phyloP scores from a whole-genome alignment of 2,113 vertebrate species.

The Hylia prasina region DNA sequence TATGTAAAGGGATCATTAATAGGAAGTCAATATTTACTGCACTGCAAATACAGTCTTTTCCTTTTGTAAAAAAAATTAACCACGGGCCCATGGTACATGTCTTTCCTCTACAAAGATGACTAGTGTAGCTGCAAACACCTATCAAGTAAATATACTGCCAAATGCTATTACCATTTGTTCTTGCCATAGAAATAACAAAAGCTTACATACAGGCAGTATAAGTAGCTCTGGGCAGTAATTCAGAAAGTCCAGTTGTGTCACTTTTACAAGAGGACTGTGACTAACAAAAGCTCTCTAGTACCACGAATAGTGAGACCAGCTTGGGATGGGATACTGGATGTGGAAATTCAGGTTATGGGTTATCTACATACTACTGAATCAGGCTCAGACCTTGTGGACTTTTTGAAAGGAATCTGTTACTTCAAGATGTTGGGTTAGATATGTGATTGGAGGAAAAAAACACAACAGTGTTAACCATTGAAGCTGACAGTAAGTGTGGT shows the following conservation, averaged over 20 bases:
- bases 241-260: background rate
- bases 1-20: background rate
- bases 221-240: conserved; percentile 39
- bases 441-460: background rate
- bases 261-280: background rate
- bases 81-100: background rate
- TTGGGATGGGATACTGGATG: background rate
- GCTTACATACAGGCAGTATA: background rate
- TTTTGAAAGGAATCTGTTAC: background rate
- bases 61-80: background rate
- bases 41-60: background rate
- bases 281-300: background rate
- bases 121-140: background rate
- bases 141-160: conserved; percentile 23
- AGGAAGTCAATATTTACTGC: background rate
- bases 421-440: background rate
- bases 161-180: background rate
- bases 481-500: background rate
- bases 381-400: background rate
- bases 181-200: conserved; percentile 32
- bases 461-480: background rate
- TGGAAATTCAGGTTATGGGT: background rate
- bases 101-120: background rate
- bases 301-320: background rate
- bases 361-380: background rate